A percentile compares a stretch with the other conserved stretches of the same genome.
phyloP scores from a whole-genome alignment of 2,888 invertebrate genomes.

The Pollenia griseotomentosa region DNA sequence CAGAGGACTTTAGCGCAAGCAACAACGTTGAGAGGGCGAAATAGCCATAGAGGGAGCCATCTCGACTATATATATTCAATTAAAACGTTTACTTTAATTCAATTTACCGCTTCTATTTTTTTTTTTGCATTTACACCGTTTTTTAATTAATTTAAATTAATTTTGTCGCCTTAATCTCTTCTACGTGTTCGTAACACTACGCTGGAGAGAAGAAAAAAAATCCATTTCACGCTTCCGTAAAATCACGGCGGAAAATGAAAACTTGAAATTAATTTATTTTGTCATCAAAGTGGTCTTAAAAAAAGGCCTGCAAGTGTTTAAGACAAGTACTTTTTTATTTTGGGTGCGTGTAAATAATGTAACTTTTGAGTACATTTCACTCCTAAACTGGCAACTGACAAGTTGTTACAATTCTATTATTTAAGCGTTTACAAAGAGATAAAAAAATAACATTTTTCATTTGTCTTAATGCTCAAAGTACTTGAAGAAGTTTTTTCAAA shows the following conservation, averaged over 20 bases:
- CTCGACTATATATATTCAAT: no score
- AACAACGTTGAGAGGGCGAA: no score
- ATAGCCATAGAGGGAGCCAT: no score
- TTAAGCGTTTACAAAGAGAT: background rate
- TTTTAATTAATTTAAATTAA: slow-evolving; percentile 46
- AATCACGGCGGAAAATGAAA: slow-evolving; percentile 57
- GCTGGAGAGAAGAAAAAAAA: background rate
- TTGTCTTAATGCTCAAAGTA: slow-evolving; percentile 2
- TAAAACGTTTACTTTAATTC: background rate
- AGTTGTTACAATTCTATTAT: slow-evolving; percentile 25
- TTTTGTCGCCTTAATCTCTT: slow-evolving; percentile 46
- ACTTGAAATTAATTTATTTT: slow-evolving; percentile 60
- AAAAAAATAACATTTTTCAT: background rate
- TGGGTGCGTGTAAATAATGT: background rate
- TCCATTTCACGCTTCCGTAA: slow-evolving; percentile 60
- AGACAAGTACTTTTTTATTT: background rate
- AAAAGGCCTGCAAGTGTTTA: slow-evolving; percentile 1
- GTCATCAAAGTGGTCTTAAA: slow-evolving; percentile 40
- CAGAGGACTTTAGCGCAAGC: no score
- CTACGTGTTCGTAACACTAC: background rate
- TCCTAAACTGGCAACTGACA: slow-evolving; percentile 1
- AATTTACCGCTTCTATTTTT: background rate
- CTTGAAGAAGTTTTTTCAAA: slow-evolving; percentile 10
- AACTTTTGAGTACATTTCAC: background rate
- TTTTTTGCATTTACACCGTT: background rate